Base-by-base conservation (phyloP, 2,888 invertebrate genomes). In the Dinocampus coccinellae region DNA sequence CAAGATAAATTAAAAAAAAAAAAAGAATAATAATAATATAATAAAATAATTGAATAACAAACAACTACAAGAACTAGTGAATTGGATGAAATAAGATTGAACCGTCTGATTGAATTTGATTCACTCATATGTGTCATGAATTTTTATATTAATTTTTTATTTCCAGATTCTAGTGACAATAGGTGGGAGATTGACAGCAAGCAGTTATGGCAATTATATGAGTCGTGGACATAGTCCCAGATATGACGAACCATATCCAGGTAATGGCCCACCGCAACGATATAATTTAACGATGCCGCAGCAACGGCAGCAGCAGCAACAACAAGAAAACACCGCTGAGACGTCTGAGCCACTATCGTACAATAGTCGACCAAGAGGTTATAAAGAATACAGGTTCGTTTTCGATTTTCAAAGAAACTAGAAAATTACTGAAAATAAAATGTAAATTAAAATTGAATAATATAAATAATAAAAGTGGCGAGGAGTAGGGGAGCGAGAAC, bases 361-460 rank as follows among this genome's bases (percentile, higher is more conserved):
- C 89, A 96, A 96, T 89, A 96, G 96, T 88, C 91, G 95, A 87
- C 96, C 96, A 70, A 91, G 92, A 84, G 91, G 91, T 80, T 91
- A 91, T 87, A 92, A 91, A 89, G 91, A 90, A 76, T 85, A 84
- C 79, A 87, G 86, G 87, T 85, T 83, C 58, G 33, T 52, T n/a
- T 34, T 52, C 39, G 20, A 57, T 42, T 16, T 42, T 39, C 16
- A 26, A 24, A 22, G 2, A 20, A 36, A 36, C 26, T 26, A 22
- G 13, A n/a, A 58, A 33, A 33, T 1, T 52, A 22, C 20, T 11
- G 6, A 11, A 33, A 47, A 47, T 47, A 47, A 33, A 39, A n/a
- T n/a, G 36, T 33, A 20, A 29, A 36, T 13, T 24, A 13, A 53
- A 62, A 60, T 4, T 36, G 42, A 24, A 55, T 36, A 24, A 33